A percentile compares a stretch with the other conserved stretches of the same genome.
These are phyloP conservation scores for Byasa hedistus DNA, from an alignment of 2,888 invertebrate genomes.

Conservation along the genomic window DNA sequence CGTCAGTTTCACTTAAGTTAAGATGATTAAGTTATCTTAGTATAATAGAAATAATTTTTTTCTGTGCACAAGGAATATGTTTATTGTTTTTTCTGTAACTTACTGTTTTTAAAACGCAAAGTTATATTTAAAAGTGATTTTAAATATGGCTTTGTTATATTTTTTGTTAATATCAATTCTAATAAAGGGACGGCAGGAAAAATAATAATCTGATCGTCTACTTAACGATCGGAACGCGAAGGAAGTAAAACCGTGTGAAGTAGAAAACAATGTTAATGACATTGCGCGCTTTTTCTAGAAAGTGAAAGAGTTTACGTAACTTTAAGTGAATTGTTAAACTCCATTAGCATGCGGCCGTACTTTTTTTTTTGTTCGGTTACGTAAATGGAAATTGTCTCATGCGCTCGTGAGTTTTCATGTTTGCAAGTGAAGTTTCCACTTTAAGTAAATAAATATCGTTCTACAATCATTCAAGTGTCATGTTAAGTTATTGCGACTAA, in stretches of 20 bases:
- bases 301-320: conserved; percentile 27
- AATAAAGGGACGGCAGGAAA: not conserved
- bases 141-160: too few relatives aligned
- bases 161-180: too few relatives aligned
- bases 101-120: too few relatives aligned
- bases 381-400: conserved; percentile 21
- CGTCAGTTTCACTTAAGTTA: too few relatives aligned
- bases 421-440: not conserved
- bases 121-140: too few relatives aligned
- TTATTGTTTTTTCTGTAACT: too few relatives aligned
- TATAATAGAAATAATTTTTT: too few relatives aligned
- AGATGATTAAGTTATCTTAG: too few relatives aligned
- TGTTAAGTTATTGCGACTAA: too few relatives aligned
- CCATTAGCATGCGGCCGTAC: conserved; percentile 6
- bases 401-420: conserved; percentile 9
- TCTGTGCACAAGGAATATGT: too few relatives aligned
- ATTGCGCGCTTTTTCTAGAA: conserved; percentile 26
- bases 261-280: conserved; percentile 31
- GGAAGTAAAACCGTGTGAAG: conserved; percentile 25
- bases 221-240: not conserved
- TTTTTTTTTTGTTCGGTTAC: conserved; percentile 14
- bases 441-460: not conserved
- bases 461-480: too few relatives aligned
- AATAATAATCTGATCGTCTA: conserved; percentile 4
- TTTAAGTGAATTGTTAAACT: conserved; percentile 6